Conservation (phyloP, 1,140 invertebrate genomes). For the Dryas iulia region DNA sequence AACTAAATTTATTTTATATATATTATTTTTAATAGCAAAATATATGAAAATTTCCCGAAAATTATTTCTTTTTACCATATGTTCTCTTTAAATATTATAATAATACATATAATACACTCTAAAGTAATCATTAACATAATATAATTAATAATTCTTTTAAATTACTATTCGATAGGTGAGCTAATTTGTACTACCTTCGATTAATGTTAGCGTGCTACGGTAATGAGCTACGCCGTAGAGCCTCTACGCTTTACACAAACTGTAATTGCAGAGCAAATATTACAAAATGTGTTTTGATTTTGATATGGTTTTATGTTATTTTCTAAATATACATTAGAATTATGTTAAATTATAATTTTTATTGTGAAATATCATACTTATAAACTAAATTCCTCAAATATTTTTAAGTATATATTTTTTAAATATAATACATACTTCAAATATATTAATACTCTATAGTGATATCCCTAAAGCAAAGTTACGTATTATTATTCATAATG, state of each 20-base stretch:
- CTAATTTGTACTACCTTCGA: not conserved
- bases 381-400: too few relatives aligned
- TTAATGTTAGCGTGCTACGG: not conserved
- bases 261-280: not conserved
- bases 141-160: not conserved
- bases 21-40: not conserved
- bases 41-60: not conserved
- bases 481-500: too few relatives aligned
- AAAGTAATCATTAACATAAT: not conserved
- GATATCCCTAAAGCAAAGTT: too few relatives aligned
- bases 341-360: too few relatives aligned
- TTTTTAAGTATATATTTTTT: too few relatives aligned
- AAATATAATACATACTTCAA: too few relatives aligned
- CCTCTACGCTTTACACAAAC: not conserved
- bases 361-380: too few relatives aligned
- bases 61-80: conserved; percentile 1
- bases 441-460: too few relatives aligned
- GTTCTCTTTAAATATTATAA: not conserved
- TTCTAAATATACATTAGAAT: not conserved
- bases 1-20: not conserved
- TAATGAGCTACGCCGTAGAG: not conserved
- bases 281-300: not conserved
- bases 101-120: not conserved
- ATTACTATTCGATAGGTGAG: not conserved
- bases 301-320: not conserved